Evolutionary conservation across 1,140 invertebrate genomes (phyloP).

Genomic region (Brachionus plicatilis): DNA sequence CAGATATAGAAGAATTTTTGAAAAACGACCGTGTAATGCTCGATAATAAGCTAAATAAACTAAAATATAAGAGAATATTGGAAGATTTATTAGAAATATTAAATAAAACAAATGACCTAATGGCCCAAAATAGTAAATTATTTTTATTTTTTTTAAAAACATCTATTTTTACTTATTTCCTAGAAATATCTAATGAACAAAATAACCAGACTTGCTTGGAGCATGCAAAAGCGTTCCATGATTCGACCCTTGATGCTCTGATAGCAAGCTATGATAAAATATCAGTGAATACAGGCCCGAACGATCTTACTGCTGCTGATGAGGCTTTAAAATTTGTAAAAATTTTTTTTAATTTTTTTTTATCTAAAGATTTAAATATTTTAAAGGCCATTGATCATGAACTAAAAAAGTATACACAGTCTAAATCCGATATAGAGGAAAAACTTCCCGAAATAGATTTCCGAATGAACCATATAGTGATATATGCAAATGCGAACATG

Average conservation of each 20-base stretch:
- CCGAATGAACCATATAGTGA: constrained; percentile 29
- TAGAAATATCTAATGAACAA: neutral
- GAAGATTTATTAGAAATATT: neutral
- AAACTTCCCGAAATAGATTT: neutral
- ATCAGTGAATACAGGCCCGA: neutral
- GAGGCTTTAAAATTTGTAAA: constrained; percentile 21
- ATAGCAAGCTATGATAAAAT: constrained; percentile 8
- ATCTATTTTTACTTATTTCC: neutral
- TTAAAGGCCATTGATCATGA: constrained; percentile 23
- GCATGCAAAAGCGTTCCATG: constrained; percentile 26
- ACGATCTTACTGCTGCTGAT: neutral
- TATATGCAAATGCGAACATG: neutral
- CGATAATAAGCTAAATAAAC: neutral
- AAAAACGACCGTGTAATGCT: neutral
- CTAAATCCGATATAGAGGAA: neutral
- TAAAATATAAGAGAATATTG: constrained; percentile 11
- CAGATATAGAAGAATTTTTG: neutral
- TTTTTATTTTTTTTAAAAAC: neutral
- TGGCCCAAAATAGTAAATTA: neutral
- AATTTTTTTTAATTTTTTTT: neutral
- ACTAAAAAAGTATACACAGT: constrained; percentile 12
- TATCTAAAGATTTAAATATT: neutral
- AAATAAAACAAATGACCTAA: neutral
- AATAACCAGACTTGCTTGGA: constrained; percentile 37
- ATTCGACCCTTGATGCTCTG: constrained; percentile 12